Evolutionary conservation across 1,140 invertebrate species (phyloP).

Genomic region (Drosophila fuyamai): DNA sequence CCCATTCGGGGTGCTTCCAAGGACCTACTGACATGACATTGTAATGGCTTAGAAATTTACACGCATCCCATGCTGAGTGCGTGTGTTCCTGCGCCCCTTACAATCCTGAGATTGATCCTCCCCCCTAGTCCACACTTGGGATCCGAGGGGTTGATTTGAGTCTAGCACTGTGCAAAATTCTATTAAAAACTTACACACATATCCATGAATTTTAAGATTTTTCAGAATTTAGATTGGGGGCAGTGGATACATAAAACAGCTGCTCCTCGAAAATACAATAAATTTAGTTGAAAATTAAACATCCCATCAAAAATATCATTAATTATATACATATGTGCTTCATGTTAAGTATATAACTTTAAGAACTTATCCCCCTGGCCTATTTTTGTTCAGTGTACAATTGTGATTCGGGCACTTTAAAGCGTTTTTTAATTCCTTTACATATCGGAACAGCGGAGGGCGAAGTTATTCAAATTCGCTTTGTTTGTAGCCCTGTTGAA

Average conservation of each 20-base stretch:
- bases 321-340: too few relatives aligned
- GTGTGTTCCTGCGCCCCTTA: conserved; percentile 56
- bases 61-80: conserved; percentile 65
- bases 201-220: too few relatives aligned
- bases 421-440: conserved; percentile 81
- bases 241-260: too few relatives aligned
- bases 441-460: conserved; percentile 36
- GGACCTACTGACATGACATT: conserved; percentile 81
- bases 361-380: too few relatives aligned
- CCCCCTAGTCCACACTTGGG: conserved; percentile 20
- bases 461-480: conserved; percentile 68
- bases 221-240: too few relatives aligned
- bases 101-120: conserved; percentile 41
- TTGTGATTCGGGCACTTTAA: conserved; percentile 41
- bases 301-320: too few relatives aligned
- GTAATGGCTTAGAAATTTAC: conserved; percentile 77
- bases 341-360: too few relatives aligned
- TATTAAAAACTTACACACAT: not conserved
- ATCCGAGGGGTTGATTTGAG: conserved; percentile 57
- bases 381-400: conserved; percentile 10
- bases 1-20: conserved; percentile 73
- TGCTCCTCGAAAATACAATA: too few relatives aligned
- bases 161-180: conserved; percentile 38
- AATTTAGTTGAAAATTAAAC: too few relatives aligned
- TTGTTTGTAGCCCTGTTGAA: conserved; percentile 36